Base-by-base conservation (phyloP, 2,888 invertebrate genomes). In the Lottia scabra region DNA sequence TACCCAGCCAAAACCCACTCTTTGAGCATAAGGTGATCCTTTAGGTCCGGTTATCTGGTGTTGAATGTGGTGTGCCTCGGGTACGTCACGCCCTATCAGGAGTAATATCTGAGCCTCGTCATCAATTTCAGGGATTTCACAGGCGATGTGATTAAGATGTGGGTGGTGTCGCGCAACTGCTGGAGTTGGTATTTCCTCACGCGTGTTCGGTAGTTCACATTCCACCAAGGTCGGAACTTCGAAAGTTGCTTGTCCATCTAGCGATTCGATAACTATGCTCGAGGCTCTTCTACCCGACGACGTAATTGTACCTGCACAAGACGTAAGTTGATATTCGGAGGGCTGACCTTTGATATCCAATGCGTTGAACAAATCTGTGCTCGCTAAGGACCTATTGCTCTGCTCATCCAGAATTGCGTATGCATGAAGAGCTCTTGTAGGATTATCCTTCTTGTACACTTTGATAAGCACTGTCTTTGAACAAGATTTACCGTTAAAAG, bases 131-230 rank as follows among this genome's bases (percentile, higher is more conserved):
- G 70, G 69, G 56, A 74, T 67, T 16, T 63, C 15, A 15, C n/a
- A 16, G 30, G 67, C 66, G 8, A 71, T 68, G 26, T 71, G 63
- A 19, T 23, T n/a, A 8, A 75, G 23, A 69, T 72, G 75, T 1
- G 56, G 16, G 62, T 72, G 56, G 23, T 69, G 27, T 2, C 30
- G 4, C 1, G 63, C 66, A 15, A 76, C 48, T 0, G 77, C 75
- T 13, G 75, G 75, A 8, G 78, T 80, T 16, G 77, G 77, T 63
- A 80, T 77, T 62, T 77, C 78, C 13, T 67, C 27, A n/a, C n/a
- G n/a, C n/a, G n/a, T n/a, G n/a, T n/a, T n/a, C n/a, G n/a, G n/a
- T n/a, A n/a, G n/a, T n/a, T n/a, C n/a, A n/a, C n/a, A n/a, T n/a
- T n/a, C n/a, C 13, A 46, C 16, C 16, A 46, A 46, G 15, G 13